Evolutionary conservation across 2,888 invertebrate species (phyloP).

Genomic region (Thecocarcelia acutangulata): DNA sequence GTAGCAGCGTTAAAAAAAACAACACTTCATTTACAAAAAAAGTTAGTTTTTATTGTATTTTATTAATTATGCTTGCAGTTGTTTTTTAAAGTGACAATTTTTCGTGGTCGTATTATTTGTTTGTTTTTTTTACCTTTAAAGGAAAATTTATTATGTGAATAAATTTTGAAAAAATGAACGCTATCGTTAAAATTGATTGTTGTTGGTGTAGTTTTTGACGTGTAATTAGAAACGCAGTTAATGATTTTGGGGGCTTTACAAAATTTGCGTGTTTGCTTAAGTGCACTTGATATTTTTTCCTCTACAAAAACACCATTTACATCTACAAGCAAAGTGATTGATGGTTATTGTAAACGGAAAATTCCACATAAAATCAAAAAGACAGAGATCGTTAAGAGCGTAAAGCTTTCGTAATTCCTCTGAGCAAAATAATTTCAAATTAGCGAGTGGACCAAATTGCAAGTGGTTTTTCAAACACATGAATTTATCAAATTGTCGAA

Average conservation of each 20-base stretch:
- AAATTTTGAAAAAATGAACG: slow-evolving; percentile 36
- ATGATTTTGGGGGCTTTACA: slow-evolving; percentile 15
- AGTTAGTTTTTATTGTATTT: slow-evolving; percentile 16
- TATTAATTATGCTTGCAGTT: slow-evolving; percentile 10
- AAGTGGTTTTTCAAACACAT: too few relatives aligned
- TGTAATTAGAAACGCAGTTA: slow-evolving; percentile 34
- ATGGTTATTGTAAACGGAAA: too few relatives aligned
- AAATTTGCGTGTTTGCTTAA: slow-evolving; percentile 15
- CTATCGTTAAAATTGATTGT: slow-evolving; percentile 39
- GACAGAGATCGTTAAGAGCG: too few relatives aligned
- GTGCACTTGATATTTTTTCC: not conserved
- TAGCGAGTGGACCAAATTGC: too few relatives aligned
- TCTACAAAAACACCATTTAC: slow-evolving; percentile 4
- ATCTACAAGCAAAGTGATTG: too few relatives aligned
- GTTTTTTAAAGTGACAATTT: slow-evolving; percentile 24
- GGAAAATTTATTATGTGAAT: slow-evolving; percentile 40
- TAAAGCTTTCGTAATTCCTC: too few relatives aligned
- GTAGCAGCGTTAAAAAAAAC: slow-evolving; percentile 21
- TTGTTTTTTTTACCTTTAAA: slow-evolving; percentile 22
- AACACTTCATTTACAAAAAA: slow-evolving; percentile 25
- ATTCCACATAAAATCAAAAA: too few relatives aligned
- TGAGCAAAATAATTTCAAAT: too few relatives aligned
- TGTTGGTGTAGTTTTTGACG: slow-evolving; percentile 20
- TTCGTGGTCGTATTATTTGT: slow-evolving; percentile 26
- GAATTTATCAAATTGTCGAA: too few relatives aligned